Conservation (phyloP, 2,888 invertebrate species). For the Stegophylla sp. region DNA sequence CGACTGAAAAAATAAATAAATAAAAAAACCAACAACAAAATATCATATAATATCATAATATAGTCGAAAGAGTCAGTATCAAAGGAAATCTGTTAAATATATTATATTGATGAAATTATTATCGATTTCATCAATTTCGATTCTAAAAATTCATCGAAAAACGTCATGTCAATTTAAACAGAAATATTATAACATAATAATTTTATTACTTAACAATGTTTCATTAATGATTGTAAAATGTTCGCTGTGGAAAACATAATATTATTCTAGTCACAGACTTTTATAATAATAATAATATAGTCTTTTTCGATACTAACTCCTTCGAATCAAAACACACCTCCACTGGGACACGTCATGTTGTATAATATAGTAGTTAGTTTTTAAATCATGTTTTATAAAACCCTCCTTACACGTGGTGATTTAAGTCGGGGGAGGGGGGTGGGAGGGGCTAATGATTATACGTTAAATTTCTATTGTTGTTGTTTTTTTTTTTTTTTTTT, state of each 20-base stretch:
- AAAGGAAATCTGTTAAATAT: slow-evolving; percentile 23
- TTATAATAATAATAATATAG: too few relatives aligned
- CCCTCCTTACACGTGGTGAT: not conserved
- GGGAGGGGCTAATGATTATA: too few relatives aligned
- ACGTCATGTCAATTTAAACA: not conserved
- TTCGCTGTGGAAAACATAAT: not conserved
- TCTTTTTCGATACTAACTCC: slow-evolving; percentile 42
- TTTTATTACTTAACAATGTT: not conserved
- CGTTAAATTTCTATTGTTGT: slow-evolving; percentile 1
- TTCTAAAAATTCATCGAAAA: slow-evolving; percentile 34
- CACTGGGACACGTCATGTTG: not conserved
- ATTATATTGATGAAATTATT: slow-evolving; percentile 20
- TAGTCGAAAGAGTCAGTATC: slow-evolving; percentile 50
- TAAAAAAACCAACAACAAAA: slow-evolving; percentile 35
- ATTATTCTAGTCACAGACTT: slow-evolving; percentile 38
- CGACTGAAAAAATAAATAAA: slow-evolving; percentile 46
- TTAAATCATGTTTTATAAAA: slow-evolving; percentile 25
- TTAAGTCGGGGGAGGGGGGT: too few relatives aligned
- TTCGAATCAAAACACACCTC: slow-evolving; percentile 36
- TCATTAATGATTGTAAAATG: slow-evolving; percentile 33
- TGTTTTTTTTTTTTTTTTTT: slow-evolving; percentile 1
- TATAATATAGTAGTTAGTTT: too few relatives aligned
- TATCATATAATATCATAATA: too few relatives aligned
- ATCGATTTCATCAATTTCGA: slow-evolving; percentile 22
- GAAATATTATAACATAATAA: not conserved